Percentiles rank a stretch among this genome's conserved stretches.
These are phyloP conservation scores for Poecilia picta DNA, from an alignment of 2,797 vertebrate species.

Conservation along the genomic window DNA sequence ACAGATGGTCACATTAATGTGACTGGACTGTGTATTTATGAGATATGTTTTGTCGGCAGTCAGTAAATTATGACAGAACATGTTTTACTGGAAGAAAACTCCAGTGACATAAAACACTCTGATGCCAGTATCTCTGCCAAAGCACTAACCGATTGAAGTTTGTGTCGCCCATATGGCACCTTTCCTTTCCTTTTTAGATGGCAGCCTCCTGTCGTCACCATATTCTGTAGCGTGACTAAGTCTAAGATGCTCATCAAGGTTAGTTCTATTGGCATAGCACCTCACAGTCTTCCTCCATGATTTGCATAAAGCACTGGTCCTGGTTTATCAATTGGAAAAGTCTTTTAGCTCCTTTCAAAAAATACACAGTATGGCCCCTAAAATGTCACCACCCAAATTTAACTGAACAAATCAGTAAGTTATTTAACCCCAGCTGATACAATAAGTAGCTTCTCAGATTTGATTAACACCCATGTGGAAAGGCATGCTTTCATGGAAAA, in stretches of 20 bases:
- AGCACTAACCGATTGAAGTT: neutral
- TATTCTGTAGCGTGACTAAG: slow-evolving; percentile 7
- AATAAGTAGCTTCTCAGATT: too few species aligned
- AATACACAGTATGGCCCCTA: neutral
- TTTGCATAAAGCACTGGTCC: neutral
- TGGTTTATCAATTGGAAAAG: neutral
- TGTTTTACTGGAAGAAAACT: neutral
- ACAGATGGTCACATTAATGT: too few species aligned
- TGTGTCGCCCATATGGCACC: neutral
- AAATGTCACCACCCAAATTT: too few species aligned
- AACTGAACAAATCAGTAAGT: too few species aligned
- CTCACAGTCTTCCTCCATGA: neutral
- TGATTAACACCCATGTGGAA: too few species aligned
- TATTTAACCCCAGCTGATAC: too few species aligned
- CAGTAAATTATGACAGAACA: neutral
- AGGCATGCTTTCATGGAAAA: too few species aligned
- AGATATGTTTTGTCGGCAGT: neutral
- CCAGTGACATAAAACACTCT: neutral
- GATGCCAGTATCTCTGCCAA: neutral
- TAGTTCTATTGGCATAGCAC: neutral
- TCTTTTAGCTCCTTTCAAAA: neutral
- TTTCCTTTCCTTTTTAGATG: slow-evolving; percentile 12
- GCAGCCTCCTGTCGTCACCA: neutral
- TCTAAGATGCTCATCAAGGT: slow-evolving; percentile 3
- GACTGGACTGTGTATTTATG: too few species aligned